Evolutionary conservation across 2,888 invertebrate genomes (phyloP).

Genomic region (Doris montereyensis): DNA sequence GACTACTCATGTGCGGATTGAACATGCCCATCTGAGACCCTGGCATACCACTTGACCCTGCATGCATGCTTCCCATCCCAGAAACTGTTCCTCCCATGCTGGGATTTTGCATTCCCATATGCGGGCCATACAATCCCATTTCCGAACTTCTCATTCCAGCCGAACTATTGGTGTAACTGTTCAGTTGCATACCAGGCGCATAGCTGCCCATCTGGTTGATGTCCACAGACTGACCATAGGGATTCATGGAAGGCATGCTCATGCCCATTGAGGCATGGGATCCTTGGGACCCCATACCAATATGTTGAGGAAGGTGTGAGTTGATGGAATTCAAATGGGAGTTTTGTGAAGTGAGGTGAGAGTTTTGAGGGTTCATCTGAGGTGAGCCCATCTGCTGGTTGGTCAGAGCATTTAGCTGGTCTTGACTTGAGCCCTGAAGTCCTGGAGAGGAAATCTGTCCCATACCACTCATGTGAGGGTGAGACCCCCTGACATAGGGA

Average conservation of each 20-base stretch:
- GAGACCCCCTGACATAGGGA: conserved; percentile 1
- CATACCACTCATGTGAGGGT: conserved; percentile 22
- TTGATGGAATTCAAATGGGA: conserved; percentile 32
- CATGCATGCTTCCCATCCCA: conserved; percentile 7
- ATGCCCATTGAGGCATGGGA: conserved; percentile 4
- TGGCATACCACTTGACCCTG: conserved; percentile 13
- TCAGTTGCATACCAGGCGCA: conserved; percentile 9
- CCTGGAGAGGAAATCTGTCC: conserved; percentile 27
- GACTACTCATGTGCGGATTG: conserved; percentile 35
- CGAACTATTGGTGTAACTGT: neutral
- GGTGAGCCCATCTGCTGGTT: conserved; percentile 37
- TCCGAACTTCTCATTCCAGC: conserved; percentile 2
- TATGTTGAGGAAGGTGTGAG: conserved; percentile 31
- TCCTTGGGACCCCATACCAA: neutral
- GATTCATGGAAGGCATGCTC: conserved; percentile 30
- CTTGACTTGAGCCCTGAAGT: conserved; percentile 20
- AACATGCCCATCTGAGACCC: conserved; percentile 39
- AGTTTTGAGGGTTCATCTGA: conserved; percentile 27
- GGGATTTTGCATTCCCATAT: conserved; percentile 31
- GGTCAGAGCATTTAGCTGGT: conserved; percentile 15
- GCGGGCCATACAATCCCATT: conserved; percentile 23
- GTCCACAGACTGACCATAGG: conserved; percentile 23
- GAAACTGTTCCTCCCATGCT: conserved; percentile 22
- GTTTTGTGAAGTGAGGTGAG: conserved; percentile 31
- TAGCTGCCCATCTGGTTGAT: conserved; percentile 19